Conservation (phyloP, 2,113 vertebrate species). For the Anguilla japonica region DNA sequence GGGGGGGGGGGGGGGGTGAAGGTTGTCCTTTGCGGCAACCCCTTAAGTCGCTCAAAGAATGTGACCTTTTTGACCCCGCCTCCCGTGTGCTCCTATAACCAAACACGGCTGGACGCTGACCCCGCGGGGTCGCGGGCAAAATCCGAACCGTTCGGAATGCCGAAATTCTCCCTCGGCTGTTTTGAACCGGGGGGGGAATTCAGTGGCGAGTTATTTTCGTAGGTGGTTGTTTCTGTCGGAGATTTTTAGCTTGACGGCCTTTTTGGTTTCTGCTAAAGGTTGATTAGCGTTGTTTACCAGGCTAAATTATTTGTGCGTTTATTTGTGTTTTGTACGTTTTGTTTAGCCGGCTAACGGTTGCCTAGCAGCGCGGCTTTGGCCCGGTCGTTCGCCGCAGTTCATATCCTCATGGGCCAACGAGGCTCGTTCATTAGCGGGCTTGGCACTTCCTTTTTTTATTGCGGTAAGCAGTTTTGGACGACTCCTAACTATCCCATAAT, state of each 20-base stretch:
- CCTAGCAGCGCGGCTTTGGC: neutral
- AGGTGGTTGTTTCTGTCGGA: neutral
- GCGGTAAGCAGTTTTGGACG: neutral
- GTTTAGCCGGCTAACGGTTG: neutral
- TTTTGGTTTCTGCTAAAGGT: neutral
- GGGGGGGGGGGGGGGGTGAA: too few relatives aligned
- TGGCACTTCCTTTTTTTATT: neutral
- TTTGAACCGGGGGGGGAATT: neutral
- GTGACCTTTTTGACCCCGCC: conserved; percentile 55
- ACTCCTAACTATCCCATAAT: neutral
- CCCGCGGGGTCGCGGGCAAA: conserved; percentile 28
- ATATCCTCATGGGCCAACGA: neutral
- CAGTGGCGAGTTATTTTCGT: conserved; percentile 31
- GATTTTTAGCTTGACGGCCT: neutral
- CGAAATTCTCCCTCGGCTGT: neutral
- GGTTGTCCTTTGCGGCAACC: conserved; percentile 45
- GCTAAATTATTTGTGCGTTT: neutral
- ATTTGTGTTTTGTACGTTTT: too few relatives aligned
- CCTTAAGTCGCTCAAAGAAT: conserved; percentile 57
- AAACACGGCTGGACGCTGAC: conserved; percentile 50
- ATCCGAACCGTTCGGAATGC: conserved; percentile 58
- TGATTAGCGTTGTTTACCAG: neutral
- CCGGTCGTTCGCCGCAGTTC: neutral
- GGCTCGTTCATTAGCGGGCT: neutral
- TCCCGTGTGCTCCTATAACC: conserved; percentile 46